A percentile compares a stretch with the other conserved stretches of the same genome.
Conservation (phyloP, 2,113 vertebrate species). For the human region GRCh38 chr3:122380501-122381000, state of each 20-base stretch:
- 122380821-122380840: neutral
- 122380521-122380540: neutral
- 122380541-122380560: constrained; percentile 7
- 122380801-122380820: neutral
- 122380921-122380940: neutral
- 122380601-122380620: neutral
- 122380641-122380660: constrained; percentile 27
- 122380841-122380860: neutral
- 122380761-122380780: neutral
- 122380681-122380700: neutral
- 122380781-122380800: neutral
- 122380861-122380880: neutral
- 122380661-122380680: neutral
- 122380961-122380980: neutral
- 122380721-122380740: constrained; percentile 6
- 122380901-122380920: neutral
- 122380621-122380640: neutral
- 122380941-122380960: neutral
- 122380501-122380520: neutral
- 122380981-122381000: neutral
- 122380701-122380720: neutral
- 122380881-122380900: neutral
- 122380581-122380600: neutral
- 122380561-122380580: neutral
- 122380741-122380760: neutral